Percentiles rank a stretch among this genome's conserved stretches.
Evolutionary conservation across 2,888 invertebrate genomes (phyloP).

Genomic region (Tachina fera): DNA sequence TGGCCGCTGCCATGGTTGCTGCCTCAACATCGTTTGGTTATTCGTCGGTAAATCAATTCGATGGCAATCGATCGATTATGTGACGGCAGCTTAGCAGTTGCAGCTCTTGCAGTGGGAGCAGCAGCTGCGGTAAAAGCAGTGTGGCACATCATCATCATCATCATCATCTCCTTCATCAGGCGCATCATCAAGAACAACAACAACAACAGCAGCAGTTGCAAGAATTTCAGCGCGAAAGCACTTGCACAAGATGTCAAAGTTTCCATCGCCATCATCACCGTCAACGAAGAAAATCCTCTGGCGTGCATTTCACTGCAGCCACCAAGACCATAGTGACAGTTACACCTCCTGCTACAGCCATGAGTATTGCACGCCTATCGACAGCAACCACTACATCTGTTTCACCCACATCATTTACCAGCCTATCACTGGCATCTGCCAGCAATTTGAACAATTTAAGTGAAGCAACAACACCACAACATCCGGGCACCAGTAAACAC

Average conservation of each 20-base stretch:
- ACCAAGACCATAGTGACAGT: conserved; percentile 78
- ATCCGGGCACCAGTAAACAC: conserved; percentile 76
- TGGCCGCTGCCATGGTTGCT: conserved; percentile 83
- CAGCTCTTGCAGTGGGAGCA: conserved; percentile 83
- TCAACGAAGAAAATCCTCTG: conserved; percentile 79
- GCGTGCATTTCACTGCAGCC: conserved; percentile 73
- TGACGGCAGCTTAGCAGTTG: conserved; percentile 83
- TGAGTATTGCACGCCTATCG: conserved; percentile 46
- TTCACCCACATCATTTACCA: conserved; percentile 75
- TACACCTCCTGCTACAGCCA: conserved; percentile 72
- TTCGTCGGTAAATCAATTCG: conserved; percentile 82
- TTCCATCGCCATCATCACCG: conserved; percentile 82
- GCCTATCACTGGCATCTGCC: conserved; percentile 76
- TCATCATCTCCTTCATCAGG: conserved; percentile 74
- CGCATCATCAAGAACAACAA: conserved; percentile 74
- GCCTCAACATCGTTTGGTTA: conserved; percentile 83
- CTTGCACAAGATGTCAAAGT: conserved; percentile 81
- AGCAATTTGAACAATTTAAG: conserved; percentile 74
- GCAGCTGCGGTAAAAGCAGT: conserved; percentile 80
- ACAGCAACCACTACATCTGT: conserved; percentile 67
- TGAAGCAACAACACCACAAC: conserved; percentile 75
- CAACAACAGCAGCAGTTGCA: conserved; percentile 76
- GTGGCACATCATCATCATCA: conserved; percentile 74
- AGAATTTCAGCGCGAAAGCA: conserved; percentile 75
- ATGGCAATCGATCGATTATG: conserved; percentile 81